phyloP scores from a whole-genome alignment of 2,888 invertebrate genomes.

The Crematogaster levior region DNA sequence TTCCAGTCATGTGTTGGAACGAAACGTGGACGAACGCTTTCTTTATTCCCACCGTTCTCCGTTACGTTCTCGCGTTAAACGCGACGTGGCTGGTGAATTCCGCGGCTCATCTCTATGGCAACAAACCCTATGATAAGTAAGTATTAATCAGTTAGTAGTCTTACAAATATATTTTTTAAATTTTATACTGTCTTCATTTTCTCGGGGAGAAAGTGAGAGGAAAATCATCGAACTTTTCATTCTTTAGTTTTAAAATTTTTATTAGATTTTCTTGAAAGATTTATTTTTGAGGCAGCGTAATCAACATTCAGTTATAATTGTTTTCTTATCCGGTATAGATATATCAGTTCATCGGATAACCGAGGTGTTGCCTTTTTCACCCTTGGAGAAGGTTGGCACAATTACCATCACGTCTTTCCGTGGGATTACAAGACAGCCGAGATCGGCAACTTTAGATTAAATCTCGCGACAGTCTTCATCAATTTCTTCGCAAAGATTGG shows the following conservation, averaged over 20 bases:
- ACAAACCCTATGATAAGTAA: constrained; percentile 91
- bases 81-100: constrained; percentile 97
- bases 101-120: constrained; percentile 93
- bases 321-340: constrained; percentile 85
- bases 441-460: constrained; percentile 88
- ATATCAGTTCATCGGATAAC: constrained; percentile 93
- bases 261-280: background rate
- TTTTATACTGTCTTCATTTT: background rate
- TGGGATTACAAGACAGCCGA: constrained; percentile 97
- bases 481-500: constrained; percentile 93
- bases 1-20: constrained; percentile 91
- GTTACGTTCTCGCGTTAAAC: constrained; percentile 92
- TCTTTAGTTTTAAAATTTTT: background rate
- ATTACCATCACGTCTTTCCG: constrained; percentile 97
- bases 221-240: background rate
- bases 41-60: constrained; percentile 89
- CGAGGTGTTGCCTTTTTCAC: constrained; percentile 90
- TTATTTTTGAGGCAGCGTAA: background rate
- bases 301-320: constrained; percentile 45
- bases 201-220: background rate
- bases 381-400: constrained; percentile 97
- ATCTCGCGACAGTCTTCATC: constrained; percentile 87
- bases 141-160: constrained; percentile 66
- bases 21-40: constrained; percentile 90
- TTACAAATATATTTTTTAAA: background rate